Percentiles rank a stretch among this genome's conserved stretches.
Conservation (phyloP, 2,797 vertebrate species). For the Leptodactylus fallax region DNA sequence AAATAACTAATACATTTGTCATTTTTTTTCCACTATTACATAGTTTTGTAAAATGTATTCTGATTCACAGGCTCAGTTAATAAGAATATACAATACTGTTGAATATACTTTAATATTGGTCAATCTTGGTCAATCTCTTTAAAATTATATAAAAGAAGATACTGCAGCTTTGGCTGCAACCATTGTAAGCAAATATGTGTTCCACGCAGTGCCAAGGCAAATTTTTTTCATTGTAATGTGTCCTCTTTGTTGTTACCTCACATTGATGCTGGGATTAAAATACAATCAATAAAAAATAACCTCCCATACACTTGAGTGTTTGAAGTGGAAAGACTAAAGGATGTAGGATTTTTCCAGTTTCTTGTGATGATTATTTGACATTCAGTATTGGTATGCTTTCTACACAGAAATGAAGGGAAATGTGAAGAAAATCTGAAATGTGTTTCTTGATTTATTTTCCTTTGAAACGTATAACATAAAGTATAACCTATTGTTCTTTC, state of each 20-base stretch:
- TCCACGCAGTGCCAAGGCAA: neutral
- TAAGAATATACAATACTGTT: no score
- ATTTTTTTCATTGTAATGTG: constrained; percentile 40
- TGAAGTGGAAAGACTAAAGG: constrained; percentile 59
- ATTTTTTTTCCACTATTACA: no score
- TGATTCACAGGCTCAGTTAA: no score
- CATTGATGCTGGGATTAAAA: constrained; percentile 56
- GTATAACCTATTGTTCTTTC: neutral
- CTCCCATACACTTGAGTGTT: constrained; percentile 50
- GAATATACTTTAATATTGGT: no score
- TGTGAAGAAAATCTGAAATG: constrained; percentile 3
- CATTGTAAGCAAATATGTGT: neutral
- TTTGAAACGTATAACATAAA: neutral
- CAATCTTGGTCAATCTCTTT: neutral
- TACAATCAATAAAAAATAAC: constrained; percentile 62
- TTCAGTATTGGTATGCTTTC: constrained; percentile 38
- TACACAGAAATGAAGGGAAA: constrained; percentile 10
- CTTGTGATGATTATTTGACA: constrained; percentile 59
- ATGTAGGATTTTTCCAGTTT: constrained; percentile 49
- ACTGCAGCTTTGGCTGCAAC: neutral
- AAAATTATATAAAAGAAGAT: neutral
- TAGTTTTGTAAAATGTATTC: no score
- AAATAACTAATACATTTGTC: no score
- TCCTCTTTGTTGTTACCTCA: constrained; percentile 45
- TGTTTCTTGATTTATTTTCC: neutral